Conservation (phyloP, 2,888 invertebrate genomes). For the Fragum whitleyi region DNA sequence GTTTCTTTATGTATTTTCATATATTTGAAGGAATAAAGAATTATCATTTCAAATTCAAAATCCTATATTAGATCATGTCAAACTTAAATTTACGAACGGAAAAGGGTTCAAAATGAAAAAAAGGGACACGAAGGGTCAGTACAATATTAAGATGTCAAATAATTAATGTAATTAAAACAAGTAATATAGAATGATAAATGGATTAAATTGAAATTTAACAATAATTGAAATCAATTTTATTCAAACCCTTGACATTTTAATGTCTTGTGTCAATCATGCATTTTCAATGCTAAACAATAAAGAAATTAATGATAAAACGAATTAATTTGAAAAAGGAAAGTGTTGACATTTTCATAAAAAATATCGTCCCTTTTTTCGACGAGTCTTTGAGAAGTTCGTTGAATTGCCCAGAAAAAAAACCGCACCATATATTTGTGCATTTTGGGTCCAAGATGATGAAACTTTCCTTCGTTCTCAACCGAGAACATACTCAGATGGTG, state of each 20-base stretch:
- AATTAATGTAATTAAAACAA: conserved; percentile 39
- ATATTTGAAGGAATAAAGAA: too few relatives aligned
- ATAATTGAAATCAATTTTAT: conserved; percentile 15
- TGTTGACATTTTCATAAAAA: neutral
- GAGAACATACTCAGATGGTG: too few relatives aligned
- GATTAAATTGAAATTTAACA: conserved; percentile 41
- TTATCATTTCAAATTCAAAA: too few relatives aligned
- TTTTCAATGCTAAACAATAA: neutral
- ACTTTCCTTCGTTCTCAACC: too few relatives aligned
- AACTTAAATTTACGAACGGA: too few relatives aligned
- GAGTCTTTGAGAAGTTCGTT: too few relatives aligned
- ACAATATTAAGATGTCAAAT: conserved; percentile 60
- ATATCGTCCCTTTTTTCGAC: too few relatives aligned
- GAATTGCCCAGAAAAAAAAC: too few relatives aligned
- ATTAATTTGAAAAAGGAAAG: neutral
- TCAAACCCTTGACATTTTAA: conserved; percentile 13
- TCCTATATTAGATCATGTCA: too few relatives aligned
- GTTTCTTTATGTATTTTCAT: too few relatives aligned
- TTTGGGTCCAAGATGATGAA: too few relatives aligned
- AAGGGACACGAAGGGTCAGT: conserved; percentile 16
- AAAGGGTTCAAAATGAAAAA: conserved; percentile 8
- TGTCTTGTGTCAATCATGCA: neutral
- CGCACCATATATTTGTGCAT: too few relatives aligned
- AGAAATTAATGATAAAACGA: neutral
- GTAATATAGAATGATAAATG: conserved; percentile 54